phyloP scores from a whole-genome alignment of 2,797 vertebrate species.

The Tachyglossus aculeatus region DNA sequence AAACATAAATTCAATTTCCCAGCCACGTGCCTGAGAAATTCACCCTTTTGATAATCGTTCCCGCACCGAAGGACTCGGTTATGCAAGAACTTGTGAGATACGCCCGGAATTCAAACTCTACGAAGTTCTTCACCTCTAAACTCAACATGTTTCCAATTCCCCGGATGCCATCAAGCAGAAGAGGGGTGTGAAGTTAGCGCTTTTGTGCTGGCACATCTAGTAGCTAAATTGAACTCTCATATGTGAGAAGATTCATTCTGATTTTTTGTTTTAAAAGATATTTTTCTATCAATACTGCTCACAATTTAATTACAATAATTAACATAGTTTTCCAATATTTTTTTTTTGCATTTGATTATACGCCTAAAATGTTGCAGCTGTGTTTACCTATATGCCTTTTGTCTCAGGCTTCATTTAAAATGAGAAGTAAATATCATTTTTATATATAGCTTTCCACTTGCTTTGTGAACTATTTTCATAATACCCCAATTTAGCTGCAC shows the following conservation, averaged over 20 bases:
- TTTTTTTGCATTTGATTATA: slow-evolving; percentile 80
- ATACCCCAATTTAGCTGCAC: slow-evolving; percentile 71
- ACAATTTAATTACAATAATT: slow-evolving; percentile 84
- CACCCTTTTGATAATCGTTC: too few relatives aligned
- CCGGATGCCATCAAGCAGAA: not conserved
- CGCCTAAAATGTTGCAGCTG: slow-evolving; percentile 80
- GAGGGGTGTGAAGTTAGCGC: not conserved
- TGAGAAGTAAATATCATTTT: slow-evolving; percentile 77
- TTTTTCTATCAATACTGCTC: slow-evolving; percentile 79
- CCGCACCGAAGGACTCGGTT: too few relatives aligned
- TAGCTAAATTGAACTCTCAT: slow-evolving; percentile 25
- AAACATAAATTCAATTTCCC: too few relatives aligned
- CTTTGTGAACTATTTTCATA: slow-evolving; percentile 80
- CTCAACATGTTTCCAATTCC: slow-evolving; percentile 27
- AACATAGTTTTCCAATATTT: slow-evolving; percentile 81
- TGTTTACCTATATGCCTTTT: slow-evolving; percentile 83
- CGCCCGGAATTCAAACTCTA: slow-evolving; percentile 30
- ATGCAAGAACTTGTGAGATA: not conserved
- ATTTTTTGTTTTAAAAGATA: slow-evolving; percentile 76
- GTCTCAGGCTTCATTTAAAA: slow-evolving; percentile 76
- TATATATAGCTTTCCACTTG: slow-evolving; percentile 80
- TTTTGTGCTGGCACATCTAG: slow-evolving; percentile 27
- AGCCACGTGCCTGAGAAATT: too few relatives aligned
- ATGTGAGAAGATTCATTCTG: slow-evolving; percentile 57
- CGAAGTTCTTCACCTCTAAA: slow-evolving; percentile 7